A percentile compares a stretch with the other conserved stretches of the same genome.
Evolutionary conservation across 2,888 invertebrate species (phyloP).

Genomic region (Julus scanicus): DNA sequence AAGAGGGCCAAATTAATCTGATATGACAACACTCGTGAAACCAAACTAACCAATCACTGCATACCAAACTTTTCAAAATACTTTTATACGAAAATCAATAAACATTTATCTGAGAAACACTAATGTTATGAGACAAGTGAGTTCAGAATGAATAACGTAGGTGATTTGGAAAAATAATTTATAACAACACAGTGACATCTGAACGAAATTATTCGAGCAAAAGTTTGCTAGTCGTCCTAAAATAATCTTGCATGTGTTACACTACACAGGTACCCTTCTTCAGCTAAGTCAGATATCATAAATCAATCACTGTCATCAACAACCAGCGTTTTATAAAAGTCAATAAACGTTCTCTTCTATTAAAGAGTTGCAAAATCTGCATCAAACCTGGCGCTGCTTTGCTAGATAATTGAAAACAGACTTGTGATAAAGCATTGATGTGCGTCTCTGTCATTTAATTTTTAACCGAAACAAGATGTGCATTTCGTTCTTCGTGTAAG

Average conservation of each 20-base stretch:
- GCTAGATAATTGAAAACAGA: neutral
- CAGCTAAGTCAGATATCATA: neutral
- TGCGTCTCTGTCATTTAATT: too few species aligned
- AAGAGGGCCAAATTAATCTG: too few species aligned
- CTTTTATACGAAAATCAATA: too few species aligned
- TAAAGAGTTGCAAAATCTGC: neutral
- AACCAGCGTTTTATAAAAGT: neutral
- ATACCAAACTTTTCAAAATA: too few species aligned
- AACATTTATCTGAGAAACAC: too few species aligned
- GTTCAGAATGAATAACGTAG: too few species aligned
- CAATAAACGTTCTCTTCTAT: neutral
- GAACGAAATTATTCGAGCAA: neutral
- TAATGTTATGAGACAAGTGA: too few species aligned
- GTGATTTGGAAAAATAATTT: neutral
- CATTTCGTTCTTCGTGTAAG: too few species aligned
- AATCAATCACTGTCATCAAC: conserved; percentile 33
- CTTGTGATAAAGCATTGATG: too few species aligned
- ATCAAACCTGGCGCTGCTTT: neutral
- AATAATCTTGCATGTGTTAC: neutral
- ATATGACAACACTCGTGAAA: too few species aligned
- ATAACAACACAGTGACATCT: neutral
- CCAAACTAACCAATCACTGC: too few species aligned
- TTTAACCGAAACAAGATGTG: too few species aligned
- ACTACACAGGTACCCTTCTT: neutral
- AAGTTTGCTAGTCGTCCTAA: neutral